Conservation (phyloP, 2,888 invertebrate species). For the Agonum fuliginosum region DNA sequence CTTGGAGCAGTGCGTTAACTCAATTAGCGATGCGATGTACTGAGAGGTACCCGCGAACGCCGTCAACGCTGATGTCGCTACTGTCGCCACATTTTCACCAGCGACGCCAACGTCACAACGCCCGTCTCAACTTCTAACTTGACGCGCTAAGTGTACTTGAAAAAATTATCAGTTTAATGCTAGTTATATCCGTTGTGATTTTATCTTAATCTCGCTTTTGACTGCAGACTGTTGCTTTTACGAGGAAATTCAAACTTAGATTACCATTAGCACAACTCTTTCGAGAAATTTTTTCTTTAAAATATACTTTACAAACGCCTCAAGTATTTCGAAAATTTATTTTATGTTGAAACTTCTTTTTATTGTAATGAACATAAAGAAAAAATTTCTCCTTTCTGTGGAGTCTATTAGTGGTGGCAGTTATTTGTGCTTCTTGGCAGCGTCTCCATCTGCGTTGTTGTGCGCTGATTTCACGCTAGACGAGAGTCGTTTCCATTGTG, state of each 20-base stretch:
- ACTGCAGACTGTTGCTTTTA: conserved; percentile 4
- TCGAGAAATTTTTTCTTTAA: background rate
- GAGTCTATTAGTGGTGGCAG: conserved; percentile 1
- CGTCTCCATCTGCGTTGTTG: conserved; percentile 3
- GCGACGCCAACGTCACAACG: background rate
- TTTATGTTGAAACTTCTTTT: conserved; percentile 3
- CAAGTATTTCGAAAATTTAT: conserved; percentile 1
- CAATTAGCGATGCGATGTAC: conserved; percentile 67
- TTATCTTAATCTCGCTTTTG: conserved; percentile 34
- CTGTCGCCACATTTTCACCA: conserved; percentile 28
- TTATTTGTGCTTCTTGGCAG: background rate
- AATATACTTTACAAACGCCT: conserved; percentile 3
- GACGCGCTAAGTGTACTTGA: background rate
- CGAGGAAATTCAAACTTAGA: background rate
- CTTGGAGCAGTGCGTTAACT: conserved; percentile 68
- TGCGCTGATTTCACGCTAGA: conserved; percentile 51
- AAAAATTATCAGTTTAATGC: conserved; percentile 33
- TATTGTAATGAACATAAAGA: background rate
- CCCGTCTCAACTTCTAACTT: conserved; percentile 4
- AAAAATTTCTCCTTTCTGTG: background rate
- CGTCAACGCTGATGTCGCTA: conserved; percentile 27
- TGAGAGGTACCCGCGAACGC: conserved; percentile 48
- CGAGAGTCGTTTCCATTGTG: conserved; percentile 43
- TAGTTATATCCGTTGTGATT: conserved; percentile 21
- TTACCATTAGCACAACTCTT: conserved; percentile 14